Base-by-base conservation (phyloP, 1,140 invertebrate species). In the Zaprionus gabonicus region DNA sequence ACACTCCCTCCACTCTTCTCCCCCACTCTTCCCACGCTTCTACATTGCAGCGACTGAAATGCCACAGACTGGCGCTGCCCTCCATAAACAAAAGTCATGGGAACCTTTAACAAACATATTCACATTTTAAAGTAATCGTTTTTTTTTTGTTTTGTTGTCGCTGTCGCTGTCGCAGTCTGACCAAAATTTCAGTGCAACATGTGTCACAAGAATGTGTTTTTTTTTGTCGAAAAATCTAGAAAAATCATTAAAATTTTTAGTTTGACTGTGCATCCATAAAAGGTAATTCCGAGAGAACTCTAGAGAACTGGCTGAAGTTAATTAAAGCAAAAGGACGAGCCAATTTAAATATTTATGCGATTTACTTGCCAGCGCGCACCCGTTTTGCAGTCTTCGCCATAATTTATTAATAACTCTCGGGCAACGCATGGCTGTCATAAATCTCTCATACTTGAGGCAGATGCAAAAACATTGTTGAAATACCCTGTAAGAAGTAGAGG, bases 381-480 rank as follows among this genome's bases (percentile, higher is more conserved):
- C 51, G 31, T 59, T 58, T 58, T 65, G 60, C 49, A 41, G 53
- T 59, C 81, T 73, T 67, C 59, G 36, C 10, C 46, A 51, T 65
- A 63, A 87, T 83, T 86, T 91, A 91, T 86, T 88, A 82, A 90
- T 88, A 88, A 85, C 79, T 73, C 65, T 36, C 51, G 17, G 27
- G 70, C 20, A 82, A 71, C 76, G 78, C 59, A 85, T 81, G 85
- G 81, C 79, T 80, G 86, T 88, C 85, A 88, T 88, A 88, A 88
- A 88, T 88, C 85, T 88, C 74, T 88, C 77, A 90, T 81, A 82
- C 80, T 81, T 84, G 59, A 49, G 78, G 71, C 85, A 88, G 88
- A 88, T 88, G 84, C 75, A 80, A 81, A 81, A 87, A 88, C 71
- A 87, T 75, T 84, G 74, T 76, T 38, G 10, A 12, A 9, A 23